Evolutionary conservation across 2,113 vertebrate species (phyloP).

Genomic region (Craseonycteris thonglongyai): DNA sequence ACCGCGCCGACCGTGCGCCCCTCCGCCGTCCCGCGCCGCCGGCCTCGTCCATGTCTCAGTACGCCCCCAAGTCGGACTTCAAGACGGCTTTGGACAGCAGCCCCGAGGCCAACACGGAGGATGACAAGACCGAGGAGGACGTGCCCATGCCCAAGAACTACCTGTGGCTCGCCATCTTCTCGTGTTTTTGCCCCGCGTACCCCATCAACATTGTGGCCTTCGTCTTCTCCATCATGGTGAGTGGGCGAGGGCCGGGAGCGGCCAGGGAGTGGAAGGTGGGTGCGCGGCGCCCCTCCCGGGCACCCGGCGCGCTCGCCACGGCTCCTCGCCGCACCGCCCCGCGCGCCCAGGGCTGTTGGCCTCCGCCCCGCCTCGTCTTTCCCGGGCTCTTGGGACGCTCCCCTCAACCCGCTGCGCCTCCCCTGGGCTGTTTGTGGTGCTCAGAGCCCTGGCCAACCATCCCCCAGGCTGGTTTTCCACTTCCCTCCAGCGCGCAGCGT

Average conservation of each 20-base stretch:
- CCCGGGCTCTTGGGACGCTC: background rate
- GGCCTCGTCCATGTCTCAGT: conserved; percentile 77
- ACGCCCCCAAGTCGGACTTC: conserved; percentile 73
- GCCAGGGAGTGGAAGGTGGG: fast-evolving
- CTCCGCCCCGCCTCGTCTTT: background rate
- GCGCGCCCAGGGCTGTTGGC: fast-evolving
- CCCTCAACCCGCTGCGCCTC: background rate
- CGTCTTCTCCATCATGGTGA: conserved; percentile 89
- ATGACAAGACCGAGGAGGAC: conserved; percentile 75
- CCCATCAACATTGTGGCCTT: conserved; percentile 89
- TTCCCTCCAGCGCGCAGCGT: background rate
- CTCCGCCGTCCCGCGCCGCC: conserved; percentile 27
- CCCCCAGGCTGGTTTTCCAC: background rate
- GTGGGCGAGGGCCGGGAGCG: conserved; percentile 39
- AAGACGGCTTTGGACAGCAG: conserved; percentile 80
- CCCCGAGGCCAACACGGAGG: conserved; percentile 77
- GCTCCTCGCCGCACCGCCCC: background rate
- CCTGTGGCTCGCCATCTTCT: conserved; percentile 85
- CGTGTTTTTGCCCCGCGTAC: conserved; percentile 89
- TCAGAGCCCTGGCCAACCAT: background rate
- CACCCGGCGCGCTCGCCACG: fast-evolving
- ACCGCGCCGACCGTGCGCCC: background rate
- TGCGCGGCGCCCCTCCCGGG: fast-evolving
- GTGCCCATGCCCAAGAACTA: conserved; percentile 79
- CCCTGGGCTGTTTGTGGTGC: background rate